Percentiles rank a stretch among this genome's conserved stretches.
These are phyloP conservation scores for Tyrannus savana DNA, from an alignment of 2,113 vertebrate genomes.

Conservation along the genomic window DNA sequence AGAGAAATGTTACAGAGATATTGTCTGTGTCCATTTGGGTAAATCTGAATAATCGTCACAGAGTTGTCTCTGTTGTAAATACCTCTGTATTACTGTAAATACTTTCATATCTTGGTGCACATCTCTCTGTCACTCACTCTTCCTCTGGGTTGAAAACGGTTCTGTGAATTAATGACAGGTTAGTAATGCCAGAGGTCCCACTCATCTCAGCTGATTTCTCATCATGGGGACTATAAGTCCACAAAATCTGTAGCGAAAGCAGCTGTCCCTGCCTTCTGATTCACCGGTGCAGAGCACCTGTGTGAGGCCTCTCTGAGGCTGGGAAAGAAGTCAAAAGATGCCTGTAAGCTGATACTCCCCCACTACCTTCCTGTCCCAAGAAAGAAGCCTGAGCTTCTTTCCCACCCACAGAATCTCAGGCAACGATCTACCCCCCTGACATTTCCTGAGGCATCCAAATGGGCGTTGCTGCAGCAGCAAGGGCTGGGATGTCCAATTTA, in stretches of 20 bases:
- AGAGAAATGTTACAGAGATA: not conserved
- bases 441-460: not conserved
- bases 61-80: not conserved
- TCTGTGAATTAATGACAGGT: not conserved
- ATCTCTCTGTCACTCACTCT: not conserved
- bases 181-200: not conserved
- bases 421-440: not conserved
- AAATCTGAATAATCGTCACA: not conserved
- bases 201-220: not conserved
- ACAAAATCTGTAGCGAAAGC: not conserved
- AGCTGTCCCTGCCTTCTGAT: not conserved
- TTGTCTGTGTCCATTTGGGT: not conserved
- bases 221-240: not conserved
- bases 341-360: not conserved
- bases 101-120: not conserved
- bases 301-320: not conserved
- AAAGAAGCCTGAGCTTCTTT: not conserved
- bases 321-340: not conserved
- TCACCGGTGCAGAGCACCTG: rapidly evolving
- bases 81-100: not conserved
- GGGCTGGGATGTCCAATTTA: not conserved
- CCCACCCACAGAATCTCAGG: not conserved
- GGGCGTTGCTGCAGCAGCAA: not conserved
- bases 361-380: not conserved
- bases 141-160: not conserved